Conservation (phyloP, 2,113 vertebrate genomes). For the Macquaria ambigua region DNA sequence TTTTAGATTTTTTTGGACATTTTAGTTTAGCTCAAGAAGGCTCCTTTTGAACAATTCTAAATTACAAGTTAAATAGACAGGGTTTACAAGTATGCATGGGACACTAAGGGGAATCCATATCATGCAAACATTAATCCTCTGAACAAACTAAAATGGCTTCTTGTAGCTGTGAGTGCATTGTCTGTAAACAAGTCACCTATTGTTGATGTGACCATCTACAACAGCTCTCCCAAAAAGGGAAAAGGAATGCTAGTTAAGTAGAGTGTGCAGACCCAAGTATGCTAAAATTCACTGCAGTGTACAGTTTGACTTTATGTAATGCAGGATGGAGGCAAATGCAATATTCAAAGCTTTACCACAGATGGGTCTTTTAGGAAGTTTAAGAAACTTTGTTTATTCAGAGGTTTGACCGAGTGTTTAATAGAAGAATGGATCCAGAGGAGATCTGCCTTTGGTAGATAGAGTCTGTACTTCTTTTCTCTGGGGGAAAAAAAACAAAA, state of each 20-base stretch:
- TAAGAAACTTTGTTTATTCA: conserved; percentile 61
- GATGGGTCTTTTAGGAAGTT: neutral
- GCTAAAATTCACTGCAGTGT: neutral
- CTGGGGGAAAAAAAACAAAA: conserved; percentile 45
- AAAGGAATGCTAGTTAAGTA: neutral
- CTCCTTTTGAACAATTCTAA: too few relatives aligned
- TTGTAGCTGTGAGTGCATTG: neutral
- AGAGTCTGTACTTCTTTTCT: conserved; percentile 35
- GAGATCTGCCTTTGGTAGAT: conserved; percentile 45
- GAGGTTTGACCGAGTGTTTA: neutral
- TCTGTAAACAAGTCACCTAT: neutral
- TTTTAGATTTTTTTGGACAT: too few relatives aligned
- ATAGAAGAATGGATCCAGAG: conserved; percentile 61
- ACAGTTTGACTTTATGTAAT: too few relatives aligned
- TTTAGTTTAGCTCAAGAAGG: too few relatives aligned
- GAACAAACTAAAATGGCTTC: neutral
- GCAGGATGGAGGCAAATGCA: neutral
- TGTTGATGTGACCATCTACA: neutral
- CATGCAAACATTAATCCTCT: neutral
- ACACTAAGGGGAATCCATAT: too few relatives aligned
- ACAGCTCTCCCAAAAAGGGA: neutral
- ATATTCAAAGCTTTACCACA: neutral
- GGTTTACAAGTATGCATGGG: too few relatives aligned
- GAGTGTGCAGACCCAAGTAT: neutral
- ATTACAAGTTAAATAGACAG: too few relatives aligned